Percentiles rank a stretch among this genome's conserved stretches.
These are phyloP conservation scores for Eubasilissa regina DNA, from an alignment of 1,140 invertebrate species.

Conservation along the genomic window DNA sequence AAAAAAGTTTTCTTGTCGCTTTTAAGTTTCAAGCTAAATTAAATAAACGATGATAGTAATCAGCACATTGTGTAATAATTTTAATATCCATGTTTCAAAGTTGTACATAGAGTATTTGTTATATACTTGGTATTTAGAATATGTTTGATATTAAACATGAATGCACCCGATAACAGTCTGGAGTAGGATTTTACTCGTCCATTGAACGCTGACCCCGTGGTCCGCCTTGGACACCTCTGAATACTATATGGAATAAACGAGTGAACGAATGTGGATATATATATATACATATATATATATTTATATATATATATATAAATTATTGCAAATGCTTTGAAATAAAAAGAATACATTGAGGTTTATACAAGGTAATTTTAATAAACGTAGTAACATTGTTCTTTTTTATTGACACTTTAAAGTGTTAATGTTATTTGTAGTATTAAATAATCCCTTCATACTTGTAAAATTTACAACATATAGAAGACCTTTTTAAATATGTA, in stretches of 20 bases:
- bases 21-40: no score
- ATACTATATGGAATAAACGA: not conserved
- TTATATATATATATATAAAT: conserved; percentile 36
- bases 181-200: not conserved
- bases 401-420: conserved; percentile 42
- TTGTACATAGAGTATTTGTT: conserved; percentile 42
- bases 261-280: conserved; percentile 30
- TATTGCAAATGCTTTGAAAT: conserved; percentile 54
- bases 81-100: conserved; percentile 5
- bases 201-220: not conserved
- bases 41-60: not conserved
- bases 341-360: conserved; percentile 59
- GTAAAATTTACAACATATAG: conserved; percentile 32
- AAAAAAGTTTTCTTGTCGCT: no score
- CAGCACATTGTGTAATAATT: conserved; percentile 8
- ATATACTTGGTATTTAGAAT: conserved; percentile 41
- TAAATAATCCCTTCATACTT: conserved; percentile 25
- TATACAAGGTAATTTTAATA: conserved; percentile 61
- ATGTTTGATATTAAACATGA: conserved; percentile 27
- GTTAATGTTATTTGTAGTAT: conserved; percentile 49
- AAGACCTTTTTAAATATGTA: conserved; percentile 43
- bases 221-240: not conserved
- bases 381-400: conserved; percentile 54
- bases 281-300: conserved; percentile 36
- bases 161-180: not conserved